phyloP scores from a whole-genome alignment of 2,888 invertebrate species.

The Rhodophaea formosa region DNA sequence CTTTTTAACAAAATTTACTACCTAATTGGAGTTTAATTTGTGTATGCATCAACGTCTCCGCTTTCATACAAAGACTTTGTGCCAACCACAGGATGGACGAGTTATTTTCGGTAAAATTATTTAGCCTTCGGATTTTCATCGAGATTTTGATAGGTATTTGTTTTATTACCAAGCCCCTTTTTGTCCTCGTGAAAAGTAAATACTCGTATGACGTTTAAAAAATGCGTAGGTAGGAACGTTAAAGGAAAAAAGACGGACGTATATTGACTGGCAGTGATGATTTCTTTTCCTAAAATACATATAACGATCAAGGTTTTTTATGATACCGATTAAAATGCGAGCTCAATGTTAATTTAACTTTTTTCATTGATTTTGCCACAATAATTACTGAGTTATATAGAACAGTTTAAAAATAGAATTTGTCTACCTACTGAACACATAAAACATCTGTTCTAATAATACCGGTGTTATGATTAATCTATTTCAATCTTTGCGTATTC shows the following conservation, averaged over 20 bases:
- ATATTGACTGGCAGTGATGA: no score
- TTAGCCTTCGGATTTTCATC: conserved; percentile 53
- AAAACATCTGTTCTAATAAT: background rate
- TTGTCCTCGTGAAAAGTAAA: background rate
- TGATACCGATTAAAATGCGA: background rate
- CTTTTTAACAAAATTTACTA: conserved; percentile 40
- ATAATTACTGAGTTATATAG: background rate
- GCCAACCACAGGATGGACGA: conserved; percentile 47
- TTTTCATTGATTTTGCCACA: background rate
- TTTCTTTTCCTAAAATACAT: no score
- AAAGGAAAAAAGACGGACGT: no score
- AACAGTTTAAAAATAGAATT: background rate
- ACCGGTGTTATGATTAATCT: background rate
- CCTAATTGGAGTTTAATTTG: conserved; percentile 36
- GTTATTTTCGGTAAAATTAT: conserved; percentile 56
- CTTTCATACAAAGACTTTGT: conserved; percentile 60
- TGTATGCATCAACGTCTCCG: conserved; percentile 37
- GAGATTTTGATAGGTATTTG: conserved; percentile 42
- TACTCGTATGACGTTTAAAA: background rate
- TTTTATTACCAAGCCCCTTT: conserved; percentile 25
- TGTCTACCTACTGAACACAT: background rate
- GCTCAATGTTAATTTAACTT: background rate
- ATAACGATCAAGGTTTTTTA: background rate
- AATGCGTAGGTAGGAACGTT: background rate
- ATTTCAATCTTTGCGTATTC: background rate